Percentiles rank a stretch among this genome's conserved stretches.
phyloP scores from a whole-genome alignment of 2,888 invertebrate genomes.

The Cataglyphis albicans region DNA sequence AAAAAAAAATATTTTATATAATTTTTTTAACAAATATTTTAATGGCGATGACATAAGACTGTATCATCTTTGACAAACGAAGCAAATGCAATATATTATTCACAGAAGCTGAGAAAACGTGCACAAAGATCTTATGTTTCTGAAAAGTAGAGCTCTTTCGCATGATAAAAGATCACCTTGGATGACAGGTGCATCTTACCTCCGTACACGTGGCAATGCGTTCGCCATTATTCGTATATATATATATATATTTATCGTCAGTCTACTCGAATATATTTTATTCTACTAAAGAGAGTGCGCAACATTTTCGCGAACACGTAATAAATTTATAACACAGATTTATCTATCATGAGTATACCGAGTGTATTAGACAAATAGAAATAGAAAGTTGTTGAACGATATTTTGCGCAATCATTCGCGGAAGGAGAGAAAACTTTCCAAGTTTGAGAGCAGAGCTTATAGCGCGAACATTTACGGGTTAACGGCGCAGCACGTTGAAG shows the following conservation, averaged over 20 bases:
- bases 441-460: conserved; percentile 13
- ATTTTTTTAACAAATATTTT: conserved; percentile 1
- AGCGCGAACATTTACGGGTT: conserved; percentile 51
- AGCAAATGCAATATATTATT: conserved; percentile 3
- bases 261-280: neutral
- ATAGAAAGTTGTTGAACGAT: neutral
- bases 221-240: neutral
- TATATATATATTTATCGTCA: neutral
- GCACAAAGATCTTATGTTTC: conserved; percentile 2
- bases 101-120: neutral
- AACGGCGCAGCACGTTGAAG: conserved; percentile 58
- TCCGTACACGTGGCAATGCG: conserved; percentile 4
- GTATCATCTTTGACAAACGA: neutral
- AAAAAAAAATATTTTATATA: neutral
- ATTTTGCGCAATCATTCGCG: conserved; percentile 12
- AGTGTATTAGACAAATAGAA: neutral
- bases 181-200: conserved; percentile 38
- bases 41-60: neutral
- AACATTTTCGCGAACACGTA: neutral
- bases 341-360: neutral
- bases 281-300: neutral
- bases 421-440: conserved; percentile 14
- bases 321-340: neutral
- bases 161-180: conserved; percentile 45
- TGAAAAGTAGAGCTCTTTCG: conserved; percentile 39